Base-by-base conservation (phyloP, 2,888 invertebrate genomes). In the Oscheius myriophilus region DNA sequence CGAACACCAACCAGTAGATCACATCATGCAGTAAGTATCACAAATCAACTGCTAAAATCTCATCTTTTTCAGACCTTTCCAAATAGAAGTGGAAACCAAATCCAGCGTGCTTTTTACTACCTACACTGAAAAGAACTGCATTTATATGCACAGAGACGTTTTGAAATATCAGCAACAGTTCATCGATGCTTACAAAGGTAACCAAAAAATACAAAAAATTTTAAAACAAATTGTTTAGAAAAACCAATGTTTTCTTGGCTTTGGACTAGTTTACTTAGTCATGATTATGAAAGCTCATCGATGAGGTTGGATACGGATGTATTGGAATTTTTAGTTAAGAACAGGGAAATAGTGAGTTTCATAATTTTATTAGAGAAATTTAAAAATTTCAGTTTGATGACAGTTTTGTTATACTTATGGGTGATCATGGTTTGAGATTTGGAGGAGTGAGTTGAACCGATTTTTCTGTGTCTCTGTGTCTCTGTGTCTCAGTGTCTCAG, bases 351-450 rank as follows among this genome's bases (percentile, higher is more conserved):
- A 43, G 58, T 58, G 7, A 26, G 23, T 21, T 11, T 9, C 51
- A 46, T 45, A 54, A 16, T 42, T 73, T 71, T 55, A 53, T 33
- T 33, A 6, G 3, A 9, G 3, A 33, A 33, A 33, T 6, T 18
- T 23, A 18, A 43, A 18, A 18, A 9, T 58, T 58, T 58, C 43
- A 80, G 74, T 58, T 81, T 3, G 72, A 78, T 18, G 77, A 79
- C 41, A 72, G 78, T 7, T 81, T 77, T 63, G 70, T 79, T 0
- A 71, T 79, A 54, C 42, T 81, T n/a, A 73, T 79, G 59, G 81
- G 78, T 7, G 81, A 81, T 54, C 81, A 81, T 55, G 79, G 81
- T 11, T 55, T 77, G 12, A 65, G 81, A 23, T 79, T 79, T 45
- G 80, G 80, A 23, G 42, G 49, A 9, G 72, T 58, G 42, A 61